phyloP scores from a whole-genome alignment of 2,888 invertebrate genomes.

The Psococerastis gibbosa region DNA sequence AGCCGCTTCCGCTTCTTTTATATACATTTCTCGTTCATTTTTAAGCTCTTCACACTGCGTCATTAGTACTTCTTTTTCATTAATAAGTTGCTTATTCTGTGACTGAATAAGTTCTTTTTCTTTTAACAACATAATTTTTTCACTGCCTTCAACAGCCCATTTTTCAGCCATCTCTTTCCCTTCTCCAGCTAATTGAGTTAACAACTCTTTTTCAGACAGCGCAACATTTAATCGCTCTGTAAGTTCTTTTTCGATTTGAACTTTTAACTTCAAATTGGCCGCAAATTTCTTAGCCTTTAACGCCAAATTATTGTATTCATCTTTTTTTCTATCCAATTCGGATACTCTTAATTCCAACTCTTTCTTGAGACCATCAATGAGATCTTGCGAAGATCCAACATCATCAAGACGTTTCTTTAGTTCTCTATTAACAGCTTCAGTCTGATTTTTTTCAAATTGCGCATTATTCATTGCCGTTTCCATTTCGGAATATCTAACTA shows the following conservation, averaged over 20 bases:
- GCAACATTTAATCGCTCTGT: not conserved
- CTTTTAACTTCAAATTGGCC: conserved; percentile 54
- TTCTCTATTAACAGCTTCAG: conserved; percentile 22
- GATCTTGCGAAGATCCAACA: conserved; percentile 9
- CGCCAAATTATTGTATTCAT: conserved; percentile 24
- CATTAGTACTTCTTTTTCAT: conserved; percentile 33
- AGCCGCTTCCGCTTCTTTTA: conserved; percentile 22
- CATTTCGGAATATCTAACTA: not conserved
- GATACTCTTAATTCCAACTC: not conserved
- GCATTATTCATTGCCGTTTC: not conserved
- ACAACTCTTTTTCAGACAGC: not conserved
- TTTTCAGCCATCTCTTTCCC: conserved; percentile 2
- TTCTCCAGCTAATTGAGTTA: not conserved
- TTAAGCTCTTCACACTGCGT: conserved; percentile 32
- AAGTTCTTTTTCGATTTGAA: conserved; percentile 40
- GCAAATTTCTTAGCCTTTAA: conserved; percentile 62
- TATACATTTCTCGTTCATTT: conserved; percentile 25
- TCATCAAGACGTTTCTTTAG: conserved; percentile 10
- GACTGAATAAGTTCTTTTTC: not conserved
- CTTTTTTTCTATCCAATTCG: conserved; percentile 27
- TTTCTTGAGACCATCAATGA: not conserved
- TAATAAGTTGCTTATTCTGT: too few relatives aligned
- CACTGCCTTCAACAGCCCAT: not conserved
- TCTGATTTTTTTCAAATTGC: conserved; percentile 2
- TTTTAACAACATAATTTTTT: not conserved